phyloP scores from a whole-genome alignment of 2,797 vertebrate genomes.

The Phaenicophaeus curvirostris region DNA sequence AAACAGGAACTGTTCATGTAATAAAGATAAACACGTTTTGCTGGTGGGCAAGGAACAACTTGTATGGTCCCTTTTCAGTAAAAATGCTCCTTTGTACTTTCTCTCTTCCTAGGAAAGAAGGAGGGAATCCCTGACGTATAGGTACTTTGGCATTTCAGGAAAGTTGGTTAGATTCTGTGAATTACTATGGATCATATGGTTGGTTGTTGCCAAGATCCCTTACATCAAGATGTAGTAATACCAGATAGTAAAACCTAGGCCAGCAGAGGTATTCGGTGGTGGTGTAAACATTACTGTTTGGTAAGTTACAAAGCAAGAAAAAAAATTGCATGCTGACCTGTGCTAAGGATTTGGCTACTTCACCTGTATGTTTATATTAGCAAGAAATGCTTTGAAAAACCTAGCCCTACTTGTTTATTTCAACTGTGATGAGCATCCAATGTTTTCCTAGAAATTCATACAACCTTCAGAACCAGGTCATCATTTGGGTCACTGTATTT shows the following conservation, averaged over 20 bases:
- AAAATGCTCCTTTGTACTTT: background rate
- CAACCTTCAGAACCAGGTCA: background rate
- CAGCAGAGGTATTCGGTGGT: background rate
- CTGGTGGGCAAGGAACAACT: background rate
- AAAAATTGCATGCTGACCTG: background rate
- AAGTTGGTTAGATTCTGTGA: background rate
- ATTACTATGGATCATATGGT: background rate
- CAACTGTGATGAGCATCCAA: background rate
- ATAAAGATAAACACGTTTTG: background rate
- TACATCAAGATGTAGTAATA: background rate
- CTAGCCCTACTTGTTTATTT: background rate
- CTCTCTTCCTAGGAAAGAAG: background rate
- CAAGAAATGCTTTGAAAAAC: background rate
- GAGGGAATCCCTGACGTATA: background rate
- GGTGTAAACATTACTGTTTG: background rate
- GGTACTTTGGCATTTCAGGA: background rate
- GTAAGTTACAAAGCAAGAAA: background rate
- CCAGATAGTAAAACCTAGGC: background rate
- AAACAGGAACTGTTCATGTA: background rate
- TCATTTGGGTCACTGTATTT: background rate
- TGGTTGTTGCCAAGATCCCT: background rate
- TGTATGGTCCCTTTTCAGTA: background rate
- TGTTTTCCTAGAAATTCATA: slow-evolving; percentile 10
- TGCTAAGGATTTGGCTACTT: background rate
- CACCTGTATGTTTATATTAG: background rate